Base-by-base conservation (phyloP, 2,888 invertebrate genomes). In the Coenonympha arcania region DNA sequence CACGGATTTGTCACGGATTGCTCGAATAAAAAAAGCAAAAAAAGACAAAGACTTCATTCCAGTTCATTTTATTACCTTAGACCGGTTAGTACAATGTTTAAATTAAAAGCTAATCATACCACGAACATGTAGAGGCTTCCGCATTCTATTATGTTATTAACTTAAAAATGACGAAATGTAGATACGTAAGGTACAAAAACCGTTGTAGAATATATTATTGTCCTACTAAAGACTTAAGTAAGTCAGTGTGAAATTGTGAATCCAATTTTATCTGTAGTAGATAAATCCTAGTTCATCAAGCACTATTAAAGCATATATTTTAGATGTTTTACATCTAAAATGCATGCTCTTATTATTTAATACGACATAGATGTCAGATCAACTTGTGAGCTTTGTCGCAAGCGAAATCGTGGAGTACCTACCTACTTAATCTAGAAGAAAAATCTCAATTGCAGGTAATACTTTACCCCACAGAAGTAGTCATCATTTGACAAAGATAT, bases 401-500 rank as follows among this genome's bases (percentile, higher is more conserved):
- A n/a, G n/a, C n/a, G n/a, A n/a, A n/a, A n/a, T n/a, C n/a, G n/a
- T n/a, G n/a, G n/a, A n/a, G n/a, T n/a, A n/a, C n/a, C n/a, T n/a
- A n/a, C n/a, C n/a, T n/a, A n/a, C n/a, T n/a, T n/a, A 54, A 71
- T 68, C 68, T n/a, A 50, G 59, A 54, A 68, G 67, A 75, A 74
- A 75, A 70, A 76, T 76, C 68, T 62, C 68, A 62, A 76, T 80
- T 76, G 73, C 71, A 68, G 65, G 57, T 60, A 73, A 81, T 74
- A 77, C 80, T 82, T 78, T 66, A 68, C 72, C 71, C 74, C 76
- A 81, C 57, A 54, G n/a, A n/a, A n/a, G n/a, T n/a, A n/a, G n/a
- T n/a, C n/a, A n/a, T n/a, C n/a, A n/a, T n/a, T 36, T 52, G 77
- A 78, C 80, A 76, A 65, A 71, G 80, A 79, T 57, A 64, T 67